Evolutionary conservation across 1,140 invertebrate species (phyloP), one percentile per base, ranked within the genome.

Genomic region (Halotydeus destructor): DNA sequence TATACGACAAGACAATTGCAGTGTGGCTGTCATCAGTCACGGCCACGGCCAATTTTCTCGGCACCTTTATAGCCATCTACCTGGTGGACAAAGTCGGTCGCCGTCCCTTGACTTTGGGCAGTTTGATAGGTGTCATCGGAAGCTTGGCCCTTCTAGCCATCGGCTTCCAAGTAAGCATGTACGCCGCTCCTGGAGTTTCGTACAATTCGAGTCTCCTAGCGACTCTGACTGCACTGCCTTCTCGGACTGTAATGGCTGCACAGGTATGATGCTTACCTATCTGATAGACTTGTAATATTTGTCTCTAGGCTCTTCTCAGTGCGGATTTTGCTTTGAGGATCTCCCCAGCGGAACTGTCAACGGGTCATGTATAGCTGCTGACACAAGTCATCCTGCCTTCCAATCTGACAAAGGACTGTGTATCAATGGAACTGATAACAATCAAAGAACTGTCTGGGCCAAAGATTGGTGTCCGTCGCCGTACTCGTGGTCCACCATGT

Each of bases 11-110:
- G 22, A 58, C 61, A 21, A 52, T 57, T 5, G 68, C 67, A n/a
- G 71, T 75, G 48, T 75, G 71, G 71, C 53, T 75, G 35, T 62
- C 69, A 0, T 65, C 68, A 3, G 59, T 61, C 6, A 68, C 62
- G 19, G 57, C 68, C 16, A 53, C 56, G 14, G 60, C 71, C 33
- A 71, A 72, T 49, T 70, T 71, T 49, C 25, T 69, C 3, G 69
- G 63, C 44, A 69, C 69, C 2, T 61, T 74, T 32, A 54, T 71
- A 43, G 70, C 70, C 18, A 54, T 74, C 33, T 61, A 59, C 47
- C 54, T 74, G 5, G 68, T 74, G 3, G 71, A 75, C 48, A 59
- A 60, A 44, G 55, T 70, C 26, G 71, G 71, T n/a, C 50, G 72
- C 36, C 54, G 72, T 22, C 55, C 60, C 11, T 56, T 74, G 1